Evolutionary conservation across 1,140 invertebrate genomes (phyloP).

Genomic region (Formica selysi): DNA sequence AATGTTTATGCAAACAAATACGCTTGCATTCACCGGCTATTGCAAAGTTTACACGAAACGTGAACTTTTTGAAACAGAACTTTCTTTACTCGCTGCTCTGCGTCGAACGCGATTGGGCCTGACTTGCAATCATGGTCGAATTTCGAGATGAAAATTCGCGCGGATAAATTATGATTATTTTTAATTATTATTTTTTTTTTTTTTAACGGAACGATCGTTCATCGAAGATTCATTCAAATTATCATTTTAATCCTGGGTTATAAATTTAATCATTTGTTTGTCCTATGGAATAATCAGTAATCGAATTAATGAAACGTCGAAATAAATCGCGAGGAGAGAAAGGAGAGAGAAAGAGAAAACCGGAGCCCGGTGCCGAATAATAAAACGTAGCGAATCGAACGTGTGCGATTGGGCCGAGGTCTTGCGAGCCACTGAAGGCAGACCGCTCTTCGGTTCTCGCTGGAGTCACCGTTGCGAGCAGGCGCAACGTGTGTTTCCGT

Average conservation of each 20-base stretch:
- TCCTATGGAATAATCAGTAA: neutral
- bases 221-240: neutral
- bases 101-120: neutral
- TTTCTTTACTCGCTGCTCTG: slow-evolving; percentile 1
- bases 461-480: slow-evolving; percentile 79
- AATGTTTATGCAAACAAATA: slow-evolving; percentile 32
- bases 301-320: neutral
- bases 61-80: slow-evolving; percentile 14
- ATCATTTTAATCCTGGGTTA: neutral
- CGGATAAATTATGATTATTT: neutral
- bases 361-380: slow-evolving; percentile 29
- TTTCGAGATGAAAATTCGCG: neutral
- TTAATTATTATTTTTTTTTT: neutral
- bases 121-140: slow-evolving; percentile 2
- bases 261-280: neutral
- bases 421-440: slow-evolving; percentile 83
- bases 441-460: slow-evolving; percentile 67
- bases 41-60: slow-evolving; percentile 11
- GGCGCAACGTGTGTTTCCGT: slow-evolving; percentile 79
- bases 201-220: neutral
- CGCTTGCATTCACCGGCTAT: slow-evolving; percentile 1
- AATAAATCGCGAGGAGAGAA: slow-evolving; percentile 9
- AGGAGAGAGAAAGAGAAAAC: slow-evolving; percentile 3
- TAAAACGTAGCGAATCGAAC: slow-evolving; percentile 55
- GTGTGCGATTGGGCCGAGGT: slow-evolving; percentile 82